These are phyloP conservation scores for Drosophila mimica DNA, from an alignment of 2,888 invertebrate species.

Conservation along the genomic window DNA sequence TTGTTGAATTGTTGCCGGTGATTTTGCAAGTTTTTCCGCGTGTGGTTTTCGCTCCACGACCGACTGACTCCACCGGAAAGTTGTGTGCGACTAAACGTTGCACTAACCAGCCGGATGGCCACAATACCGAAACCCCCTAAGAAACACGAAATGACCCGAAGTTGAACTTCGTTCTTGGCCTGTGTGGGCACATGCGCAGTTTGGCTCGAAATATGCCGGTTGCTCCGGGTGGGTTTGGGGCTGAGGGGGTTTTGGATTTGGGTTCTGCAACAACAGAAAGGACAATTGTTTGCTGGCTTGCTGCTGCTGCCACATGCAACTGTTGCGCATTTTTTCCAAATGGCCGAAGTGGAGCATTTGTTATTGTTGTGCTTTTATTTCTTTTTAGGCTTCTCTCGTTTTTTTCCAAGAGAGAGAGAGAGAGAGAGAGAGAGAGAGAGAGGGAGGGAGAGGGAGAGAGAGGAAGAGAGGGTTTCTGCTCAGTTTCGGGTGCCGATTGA, in stretches of 20 bases:
- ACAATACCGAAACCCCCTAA: constrained; percentile 10
- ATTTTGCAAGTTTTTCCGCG: constrained; percentile 3
- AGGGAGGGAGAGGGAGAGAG: neutral
- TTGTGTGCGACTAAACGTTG: constrained; percentile 57
- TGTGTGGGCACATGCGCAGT: constrained; percentile 75
- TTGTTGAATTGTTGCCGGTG: constrained; percentile 23
- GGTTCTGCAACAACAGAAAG: constrained; percentile 57
- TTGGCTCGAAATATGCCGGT: constrained; percentile 33
- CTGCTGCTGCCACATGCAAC: constrained; percentile 65
- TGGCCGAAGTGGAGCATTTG: constrained; percentile 39
- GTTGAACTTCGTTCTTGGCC: constrained; percentile 26
- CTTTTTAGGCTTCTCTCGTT: neutral
- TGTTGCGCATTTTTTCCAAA: constrained; percentile 75
- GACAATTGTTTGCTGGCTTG: constrained; percentile 69
- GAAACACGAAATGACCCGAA: constrained; percentile 17
- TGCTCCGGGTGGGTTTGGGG: neutral
- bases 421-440: neutral
- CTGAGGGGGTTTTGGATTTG: neutral
- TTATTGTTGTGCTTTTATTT: constrained; percentile 36
- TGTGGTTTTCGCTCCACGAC: constrained; percentile 40
- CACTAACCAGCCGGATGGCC: constrained; percentile 17
- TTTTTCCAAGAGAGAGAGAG: neutral
- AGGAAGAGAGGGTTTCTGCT: neutral
- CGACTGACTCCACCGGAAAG: constrained; percentile 57
- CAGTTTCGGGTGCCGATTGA: neutral